These are phyloP conservation scores for Gymnopithys bicolor DNA, from an alignment of 2,797 vertebrate genomes.

Conservation along the genomic window DNA sequence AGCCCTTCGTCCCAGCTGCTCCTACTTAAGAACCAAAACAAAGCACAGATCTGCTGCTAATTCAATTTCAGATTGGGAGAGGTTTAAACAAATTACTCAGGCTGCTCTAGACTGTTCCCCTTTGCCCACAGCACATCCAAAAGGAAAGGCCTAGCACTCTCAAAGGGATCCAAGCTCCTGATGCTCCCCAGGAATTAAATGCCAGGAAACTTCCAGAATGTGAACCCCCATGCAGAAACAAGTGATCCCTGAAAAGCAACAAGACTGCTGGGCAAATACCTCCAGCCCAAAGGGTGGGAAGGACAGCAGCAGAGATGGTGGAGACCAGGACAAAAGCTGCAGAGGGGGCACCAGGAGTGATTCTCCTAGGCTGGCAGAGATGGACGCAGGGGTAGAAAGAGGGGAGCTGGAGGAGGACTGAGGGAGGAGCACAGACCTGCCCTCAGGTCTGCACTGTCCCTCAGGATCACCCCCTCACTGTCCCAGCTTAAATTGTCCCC, in stretches of 20 bases:
- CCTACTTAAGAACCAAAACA: slow-evolving; percentile 42
- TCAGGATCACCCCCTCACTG: neutral
- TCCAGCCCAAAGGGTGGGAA: neutral
- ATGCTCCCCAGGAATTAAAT: fast-evolving
- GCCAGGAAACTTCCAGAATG: neutral
- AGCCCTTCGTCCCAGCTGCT: neutral
- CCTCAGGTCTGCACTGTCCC: fast-evolving
- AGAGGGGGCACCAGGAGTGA: neutral
- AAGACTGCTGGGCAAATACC: neutral
- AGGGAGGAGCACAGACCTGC: neutral
- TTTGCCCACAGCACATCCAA: neutral
- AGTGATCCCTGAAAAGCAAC: neutral
- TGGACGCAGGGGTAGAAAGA: neutral
- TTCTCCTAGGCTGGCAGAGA: neutral
- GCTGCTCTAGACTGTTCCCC: neutral
- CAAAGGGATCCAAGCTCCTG: neutral
- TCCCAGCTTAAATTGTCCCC: neutral
- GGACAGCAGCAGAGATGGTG: neutral
- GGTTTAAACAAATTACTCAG: neutral
- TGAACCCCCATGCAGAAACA: neutral
- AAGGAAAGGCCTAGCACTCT: neutral
- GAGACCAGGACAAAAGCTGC: neutral
- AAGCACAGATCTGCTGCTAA: neutral
- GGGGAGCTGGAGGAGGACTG: neutral
- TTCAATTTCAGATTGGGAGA: neutral